phyloP scores from a whole-genome alignment of 53 echinoderm and acorn worm species.

The Astropecten irregularis region DNA sequence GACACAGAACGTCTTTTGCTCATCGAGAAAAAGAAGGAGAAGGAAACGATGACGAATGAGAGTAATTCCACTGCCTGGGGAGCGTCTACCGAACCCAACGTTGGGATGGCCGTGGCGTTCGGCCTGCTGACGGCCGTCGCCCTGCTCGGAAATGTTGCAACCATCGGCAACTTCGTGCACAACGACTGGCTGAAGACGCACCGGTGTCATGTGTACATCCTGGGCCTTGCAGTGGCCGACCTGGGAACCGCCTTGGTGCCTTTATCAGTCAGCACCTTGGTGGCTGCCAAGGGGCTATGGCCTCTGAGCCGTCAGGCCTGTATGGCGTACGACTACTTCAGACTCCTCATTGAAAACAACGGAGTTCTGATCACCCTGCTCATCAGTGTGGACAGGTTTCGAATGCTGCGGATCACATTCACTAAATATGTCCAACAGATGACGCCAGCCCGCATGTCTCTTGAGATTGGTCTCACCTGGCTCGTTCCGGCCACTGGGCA shows the following conservation, averaged over 20 bases:
- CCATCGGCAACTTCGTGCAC: constrained; percentile 22
- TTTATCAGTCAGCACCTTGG: constrained; percentile 40
- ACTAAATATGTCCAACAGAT: constrained; percentile 49
- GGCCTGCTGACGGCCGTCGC: constrained; percentile 21
- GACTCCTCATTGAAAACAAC: constrained; percentile 63
- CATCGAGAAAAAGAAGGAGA: too few relatives aligned
- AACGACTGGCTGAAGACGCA: constrained; percentile 17
- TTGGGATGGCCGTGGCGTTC: neutral
- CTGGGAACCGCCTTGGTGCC: constrained; percentile 58
- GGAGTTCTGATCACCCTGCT: constrained; percentile 57
- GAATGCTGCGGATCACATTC: constrained; percentile 48
- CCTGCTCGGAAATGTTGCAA: constrained; percentile 54
- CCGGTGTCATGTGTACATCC: constrained; percentile 54
- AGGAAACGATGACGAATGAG: too few relatives aligned
- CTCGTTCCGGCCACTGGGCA: constrained; percentile 54
- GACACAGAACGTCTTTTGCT: too few relatives aligned
- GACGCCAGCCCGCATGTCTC: neutral
- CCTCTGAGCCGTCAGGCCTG: constrained; percentile 44
- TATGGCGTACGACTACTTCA: constrained; percentile 55
- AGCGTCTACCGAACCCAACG: neutral
- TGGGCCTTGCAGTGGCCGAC: constrained; percentile 62
- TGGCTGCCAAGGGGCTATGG: constrained; percentile 54
- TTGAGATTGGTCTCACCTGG: constrained; percentile 54
- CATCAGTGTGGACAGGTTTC: constrained; percentile 59
- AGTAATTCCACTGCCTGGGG: too few relatives aligned